Percentiles rank a stretch among this genome's conserved stretches.
These are phyloP conservation scores for Syrrhaptes paradoxus DNA, from an alignment of 2,113 vertebrate species.

Conservation along the genomic window DNA sequence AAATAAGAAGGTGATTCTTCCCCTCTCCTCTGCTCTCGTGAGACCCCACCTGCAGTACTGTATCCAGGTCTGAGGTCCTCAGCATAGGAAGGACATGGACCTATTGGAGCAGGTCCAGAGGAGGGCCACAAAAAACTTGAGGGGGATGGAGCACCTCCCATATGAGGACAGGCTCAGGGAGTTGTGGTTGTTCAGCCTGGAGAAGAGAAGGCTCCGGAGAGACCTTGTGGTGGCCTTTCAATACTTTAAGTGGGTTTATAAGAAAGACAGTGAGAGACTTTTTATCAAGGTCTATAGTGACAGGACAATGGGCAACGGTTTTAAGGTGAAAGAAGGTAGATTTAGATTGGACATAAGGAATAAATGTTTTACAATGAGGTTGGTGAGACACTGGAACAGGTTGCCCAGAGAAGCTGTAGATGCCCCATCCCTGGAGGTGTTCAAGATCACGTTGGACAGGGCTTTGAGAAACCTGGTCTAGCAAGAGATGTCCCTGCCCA, in stretches of 20 bases:
- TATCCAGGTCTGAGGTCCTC: rapidly evolving
- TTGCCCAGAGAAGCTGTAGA: neutral
- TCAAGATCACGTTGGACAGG: neutral
- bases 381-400: neutral
- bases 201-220: neutral
- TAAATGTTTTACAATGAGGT: neutral
- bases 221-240: neutral
- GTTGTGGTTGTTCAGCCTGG: neutral
- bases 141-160: neutral
- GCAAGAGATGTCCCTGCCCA: neutral
- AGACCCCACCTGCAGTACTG: neutral
- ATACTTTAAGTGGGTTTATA: neutral
- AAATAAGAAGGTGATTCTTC: neutral
- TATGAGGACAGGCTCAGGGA: neutral
- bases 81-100: neutral
- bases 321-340: neutral
- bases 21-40: neutral
- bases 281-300: neutral
- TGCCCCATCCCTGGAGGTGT: neutral
- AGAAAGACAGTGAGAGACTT: neutral
- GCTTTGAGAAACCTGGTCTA: neutral
- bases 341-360: neutral
- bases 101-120: neutral
- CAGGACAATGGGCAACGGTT: neutral
- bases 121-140: neutral